These are phyloP conservation scores for Gymnocypris eckloni DNA, from an alignment of 2,797 vertebrate species.

Conservation along the genomic window DNA sequence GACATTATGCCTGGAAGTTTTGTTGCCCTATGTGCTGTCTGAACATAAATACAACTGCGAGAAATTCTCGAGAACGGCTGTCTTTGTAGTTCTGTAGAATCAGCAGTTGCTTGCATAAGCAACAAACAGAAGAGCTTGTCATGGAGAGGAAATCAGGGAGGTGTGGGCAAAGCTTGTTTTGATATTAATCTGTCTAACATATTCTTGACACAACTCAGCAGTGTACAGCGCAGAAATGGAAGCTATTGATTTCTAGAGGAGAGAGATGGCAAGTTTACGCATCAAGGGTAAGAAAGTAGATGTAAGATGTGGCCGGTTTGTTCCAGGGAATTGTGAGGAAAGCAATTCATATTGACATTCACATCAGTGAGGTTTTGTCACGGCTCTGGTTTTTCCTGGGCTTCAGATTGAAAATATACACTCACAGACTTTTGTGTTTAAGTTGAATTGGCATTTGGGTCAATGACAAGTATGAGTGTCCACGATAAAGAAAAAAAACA, in stretches of 20 bases:
- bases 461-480: neutral
- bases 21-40: constrained; percentile 66
- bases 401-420: constrained; percentile 45
- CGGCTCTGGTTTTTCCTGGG: constrained; percentile 29
- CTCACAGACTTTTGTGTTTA: constrained; percentile 31
- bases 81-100: constrained; percentile 44
- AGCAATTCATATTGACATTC: constrained; percentile 49
- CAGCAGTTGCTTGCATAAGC: constrained; percentile 57
- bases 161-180: constrained; percentile 53
- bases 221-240: constrained; percentile 11
- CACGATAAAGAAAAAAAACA: neutral
- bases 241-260: constrained; percentile 52
- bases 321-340: constrained; percentile 31
- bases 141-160: constrained; percentile 35
- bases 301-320: constrained; percentile 42
- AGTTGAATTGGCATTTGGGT: constrained; percentile 1
- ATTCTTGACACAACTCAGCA: constrained; percentile 38
- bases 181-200: constrained; percentile 51
- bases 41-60: constrained; percentile 26
- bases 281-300: constrained; percentile 50
- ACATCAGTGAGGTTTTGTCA: constrained; percentile 44
- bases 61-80: constrained; percentile 36
- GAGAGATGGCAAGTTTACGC: constrained; percentile 20
- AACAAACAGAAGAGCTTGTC: constrained; percentile 39
- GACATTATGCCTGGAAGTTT: constrained; percentile 70